Conservation (phyloP, 2,797 vertebrate species). For the Premnoplex brunnescens region DNA sequence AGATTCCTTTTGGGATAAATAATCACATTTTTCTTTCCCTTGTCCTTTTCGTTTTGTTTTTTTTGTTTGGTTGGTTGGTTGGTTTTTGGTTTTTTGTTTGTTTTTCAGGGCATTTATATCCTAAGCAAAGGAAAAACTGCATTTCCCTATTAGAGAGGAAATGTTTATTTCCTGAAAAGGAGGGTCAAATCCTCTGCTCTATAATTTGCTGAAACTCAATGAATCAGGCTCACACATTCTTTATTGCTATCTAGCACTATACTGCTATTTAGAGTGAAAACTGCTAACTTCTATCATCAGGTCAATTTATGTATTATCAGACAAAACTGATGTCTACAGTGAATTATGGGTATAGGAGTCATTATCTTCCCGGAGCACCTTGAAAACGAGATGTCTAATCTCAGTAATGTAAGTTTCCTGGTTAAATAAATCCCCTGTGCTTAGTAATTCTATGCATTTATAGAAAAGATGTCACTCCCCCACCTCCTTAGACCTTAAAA, state of each 20-base stretch:
- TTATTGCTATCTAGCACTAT: conserved; percentile 1
- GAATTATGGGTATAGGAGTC: conserved; percentile 70
- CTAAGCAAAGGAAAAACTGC: neutral
- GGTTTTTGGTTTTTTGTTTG: neutral
- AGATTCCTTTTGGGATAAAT: neutral
- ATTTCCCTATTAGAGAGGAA: neutral
- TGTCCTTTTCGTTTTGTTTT: neutral
- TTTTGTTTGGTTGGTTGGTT: too few relatives aligned
- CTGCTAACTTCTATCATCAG: conserved; percentile 56
- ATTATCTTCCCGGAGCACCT: conserved; percentile 78
- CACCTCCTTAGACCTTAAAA: conserved; percentile 62
- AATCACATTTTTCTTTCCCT: neutral
- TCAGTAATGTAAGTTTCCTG: conserved; percentile 76
- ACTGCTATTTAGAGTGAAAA: conserved; percentile 54
- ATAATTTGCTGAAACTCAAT: neutral
- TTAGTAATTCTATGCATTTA: conserved; percentile 67
- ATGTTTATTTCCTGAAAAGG: neutral
- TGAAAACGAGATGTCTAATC: conserved; percentile 78
- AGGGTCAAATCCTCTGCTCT: neutral
- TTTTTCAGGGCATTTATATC: neutral
- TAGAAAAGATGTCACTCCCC: conserved; percentile 59
- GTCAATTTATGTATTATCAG: conserved; percentile 70
- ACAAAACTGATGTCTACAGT: conserved; percentile 60
- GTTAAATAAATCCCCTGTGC: conserved; percentile 76
- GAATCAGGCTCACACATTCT: conserved; percentile 13